Base-by-base conservation (phyloP, 2,888 invertebrate genomes). In the Metopia argyrocephala region DNA sequence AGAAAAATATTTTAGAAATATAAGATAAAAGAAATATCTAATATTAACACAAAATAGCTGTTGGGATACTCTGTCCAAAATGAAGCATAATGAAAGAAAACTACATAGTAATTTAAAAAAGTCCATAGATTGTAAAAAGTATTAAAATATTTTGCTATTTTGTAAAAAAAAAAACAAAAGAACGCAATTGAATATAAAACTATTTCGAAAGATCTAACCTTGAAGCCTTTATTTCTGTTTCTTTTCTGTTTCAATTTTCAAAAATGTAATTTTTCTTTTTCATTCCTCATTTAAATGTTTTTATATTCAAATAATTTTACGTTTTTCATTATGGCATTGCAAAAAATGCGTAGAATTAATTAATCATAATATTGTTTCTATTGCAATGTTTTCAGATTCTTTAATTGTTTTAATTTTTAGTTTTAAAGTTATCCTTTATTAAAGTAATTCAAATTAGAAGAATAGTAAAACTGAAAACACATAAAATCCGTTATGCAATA, bases 41-140 rank as follows among this genome's bases (percentile, higher is more conserved):
- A n/a, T 25, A 20, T 28, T 9, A 59, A 50, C 31, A 31, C 31
- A 12, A 12, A 20, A 12, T 12, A 52, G 57, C 69, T 57, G 57
- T 69, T 69, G 69, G 59, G 48, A 46, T 59, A 62, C 54, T 64
- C 50, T 62, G 71, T 64, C 74, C 50, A 65, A 73, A 65, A 52
- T 31, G 20, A 62, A 71, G 31, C 56, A 64, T n/a, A 57, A 38
- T 12, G 15, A 38, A 31, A 46, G n/a, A 45, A n/a, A 18, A 48
- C 23, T 28, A 66, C 57, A 15, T 74, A 57, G 73, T 78, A 68
- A 68, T 78, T 79, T 75, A 21, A 57, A 61, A 75, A 66, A 59
- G 80, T 80, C 76, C 76, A 80, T 69, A 74, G 73, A 69, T 76
- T 80, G 76, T 80, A 80, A 73, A 76, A 80, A 76, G 62, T 76